phyloP scores from a whole-genome alignment of 2,113 vertebrate species.

The Ovis canadensis region DNA sequence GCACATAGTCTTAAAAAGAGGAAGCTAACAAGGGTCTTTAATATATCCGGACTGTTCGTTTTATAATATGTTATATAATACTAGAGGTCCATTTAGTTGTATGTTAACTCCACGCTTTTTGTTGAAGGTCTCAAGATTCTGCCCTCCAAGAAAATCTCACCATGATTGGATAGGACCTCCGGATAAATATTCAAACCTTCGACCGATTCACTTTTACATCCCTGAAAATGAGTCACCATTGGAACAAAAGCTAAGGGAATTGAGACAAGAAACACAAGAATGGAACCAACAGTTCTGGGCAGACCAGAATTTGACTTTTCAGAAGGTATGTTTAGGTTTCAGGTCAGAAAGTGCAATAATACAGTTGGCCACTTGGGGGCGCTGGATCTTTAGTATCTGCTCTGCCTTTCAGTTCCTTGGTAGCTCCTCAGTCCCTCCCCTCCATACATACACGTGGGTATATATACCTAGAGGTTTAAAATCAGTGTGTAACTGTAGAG shows the following conservation, averaged over 20 bases:
- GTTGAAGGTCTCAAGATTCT: constrained; percentile 79
- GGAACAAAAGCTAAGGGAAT: constrained; percentile 85
- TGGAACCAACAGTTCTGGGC: constrained; percentile 95
- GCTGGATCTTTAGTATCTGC: not conserved
- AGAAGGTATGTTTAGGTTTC: constrained; percentile 78
- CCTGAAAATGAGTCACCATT: constrained; percentile 84
- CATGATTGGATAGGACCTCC: constrained; percentile 96
- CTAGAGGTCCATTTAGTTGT: fast-evolving
- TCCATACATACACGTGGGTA: fast-evolving
- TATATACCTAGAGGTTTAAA: not conserved
- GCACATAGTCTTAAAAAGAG: not conserved
- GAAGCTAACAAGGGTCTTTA: not conserved
- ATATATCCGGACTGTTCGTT: not conserved
- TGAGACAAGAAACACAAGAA: constrained; percentile 91
- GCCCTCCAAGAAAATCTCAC: constrained; percentile 80
- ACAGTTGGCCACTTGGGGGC: constrained; percentile 20
- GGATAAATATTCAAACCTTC: constrained; percentile 90
- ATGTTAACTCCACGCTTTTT: fast-evolving
- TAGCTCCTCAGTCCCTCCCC: too few species aligned
- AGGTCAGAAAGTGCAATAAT: not conserved
- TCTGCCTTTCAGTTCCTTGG: not conserved
- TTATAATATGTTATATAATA: too few species aligned
- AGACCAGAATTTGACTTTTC: constrained; percentile 88
- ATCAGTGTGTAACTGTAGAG: fast-evolving
- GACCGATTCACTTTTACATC: constrained; percentile 86